These are phyloP conservation scores for Nothobranchius kuhntae DNA, from an alignment of 2,113 vertebrate genomes.

Conservation along the genomic window DNA sequence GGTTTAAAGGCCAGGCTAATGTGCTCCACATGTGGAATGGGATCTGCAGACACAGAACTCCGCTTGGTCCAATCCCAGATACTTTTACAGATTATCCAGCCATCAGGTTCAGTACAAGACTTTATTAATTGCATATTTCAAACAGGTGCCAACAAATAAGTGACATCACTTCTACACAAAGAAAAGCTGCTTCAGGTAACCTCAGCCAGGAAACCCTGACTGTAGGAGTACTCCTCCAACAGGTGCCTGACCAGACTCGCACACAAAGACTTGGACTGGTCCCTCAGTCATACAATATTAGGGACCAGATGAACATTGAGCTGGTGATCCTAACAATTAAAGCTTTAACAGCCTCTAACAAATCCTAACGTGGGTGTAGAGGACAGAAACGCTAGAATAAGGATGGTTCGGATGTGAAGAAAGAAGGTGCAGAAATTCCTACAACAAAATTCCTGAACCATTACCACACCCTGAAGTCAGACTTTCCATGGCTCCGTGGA, in stretches of 20 bases:
- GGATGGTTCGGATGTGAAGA: background rate
- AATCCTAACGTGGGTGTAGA: slow-evolving; percentile 1
- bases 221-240: slow-evolving; percentile 58
- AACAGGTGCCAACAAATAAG: slow-evolving; percentile 56
- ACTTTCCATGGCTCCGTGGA: slow-evolving; percentile 13
- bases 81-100: background rate
- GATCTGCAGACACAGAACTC: slow-evolving; percentile 50
- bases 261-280: slow-evolving; percentile 64
- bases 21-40: slow-evolving; percentile 81
- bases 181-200: slow-evolving; percentile 33
- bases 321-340: background rate
- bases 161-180: slow-evolving; percentile 49
- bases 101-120: slow-evolving; percentile 57
- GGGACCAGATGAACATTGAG: slow-evolving; percentile 3
- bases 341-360: background rate
- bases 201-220: slow-evolving; percentile 36
- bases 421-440: slow-evolving; percentile 32
- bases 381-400: background rate
- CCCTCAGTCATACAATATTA: slow-evolving; percentile 54
- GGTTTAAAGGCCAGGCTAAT: slow-evolving; percentile 64
- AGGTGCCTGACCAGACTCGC: slow-evolving; percentile 26
- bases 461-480: slow-evolving; percentile 10
- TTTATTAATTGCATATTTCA: slow-evolving; percentile 82
- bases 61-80: slow-evolving; percentile 41
- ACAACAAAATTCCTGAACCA: background rate